Conservation (phyloP, 2,113 vertebrate genomes). For the Galbula dea region DNA sequence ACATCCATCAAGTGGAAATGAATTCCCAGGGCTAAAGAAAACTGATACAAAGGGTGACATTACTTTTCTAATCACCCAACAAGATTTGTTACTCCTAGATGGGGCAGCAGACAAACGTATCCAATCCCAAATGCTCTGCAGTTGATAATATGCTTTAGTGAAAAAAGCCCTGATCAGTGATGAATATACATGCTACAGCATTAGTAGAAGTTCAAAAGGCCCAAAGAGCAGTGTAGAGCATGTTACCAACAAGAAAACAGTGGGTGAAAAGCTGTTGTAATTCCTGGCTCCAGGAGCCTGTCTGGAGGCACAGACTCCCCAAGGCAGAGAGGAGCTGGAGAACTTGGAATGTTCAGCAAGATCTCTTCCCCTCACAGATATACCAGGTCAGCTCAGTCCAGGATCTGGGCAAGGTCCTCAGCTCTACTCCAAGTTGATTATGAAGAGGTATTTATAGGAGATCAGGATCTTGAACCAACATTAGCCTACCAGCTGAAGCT, state of each 20-base stretch:
- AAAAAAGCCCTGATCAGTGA: background rate
- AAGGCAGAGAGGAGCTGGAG: background rate
- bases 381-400: background rate
- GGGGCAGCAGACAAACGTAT: background rate
- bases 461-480: background rate
- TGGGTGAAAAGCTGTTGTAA: background rate
- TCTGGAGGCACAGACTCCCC: background rate
- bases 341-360: accelerated
- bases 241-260: background rate
- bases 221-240: background rate
- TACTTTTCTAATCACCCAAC: background rate
- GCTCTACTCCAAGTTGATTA: background rate
- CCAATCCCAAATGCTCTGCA: background rate
- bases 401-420: background rate
- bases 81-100: background rate
- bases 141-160: background rate
- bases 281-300: background rate
- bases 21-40: background rate
- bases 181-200: background rate
- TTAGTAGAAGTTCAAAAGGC: background rate
- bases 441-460: background rate
- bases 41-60: background rate
- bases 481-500: background rate
- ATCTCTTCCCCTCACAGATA: background rate
- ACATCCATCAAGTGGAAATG: background rate